Conservation (phyloP, 2,113 vertebrate species). For the Paramormyrops kingsleyae region DNA sequence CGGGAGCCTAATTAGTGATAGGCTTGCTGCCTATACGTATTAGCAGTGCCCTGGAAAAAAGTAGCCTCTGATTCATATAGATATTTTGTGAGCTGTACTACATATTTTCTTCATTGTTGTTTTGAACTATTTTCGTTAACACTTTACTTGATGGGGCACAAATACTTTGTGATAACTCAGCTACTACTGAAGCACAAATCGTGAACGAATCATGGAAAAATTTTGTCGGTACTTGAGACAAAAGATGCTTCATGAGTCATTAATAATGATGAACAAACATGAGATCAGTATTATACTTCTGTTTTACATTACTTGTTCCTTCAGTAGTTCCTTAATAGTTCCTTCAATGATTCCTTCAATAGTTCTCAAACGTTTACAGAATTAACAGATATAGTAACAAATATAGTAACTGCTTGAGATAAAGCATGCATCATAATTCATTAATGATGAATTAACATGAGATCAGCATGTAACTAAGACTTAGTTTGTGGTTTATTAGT, state of each 20-base stretch:
- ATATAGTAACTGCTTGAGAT: neutral
- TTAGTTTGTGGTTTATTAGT: neutral
- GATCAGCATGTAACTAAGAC: neutral
- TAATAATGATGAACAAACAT: neutral
- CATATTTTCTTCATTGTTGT: neutral
- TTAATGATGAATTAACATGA: neutral
- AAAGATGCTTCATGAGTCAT: neutral
- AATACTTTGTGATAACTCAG: neutral
- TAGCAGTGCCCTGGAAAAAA: conserved; percentile 37
- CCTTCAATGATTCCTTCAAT: neutral
- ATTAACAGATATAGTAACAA: neutral
- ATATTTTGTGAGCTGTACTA: neutral
- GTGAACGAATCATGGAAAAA: neutral
- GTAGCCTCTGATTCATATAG: conserved; percentile 1
- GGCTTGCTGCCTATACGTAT: conserved; percentile 46
- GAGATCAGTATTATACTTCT: neutral
- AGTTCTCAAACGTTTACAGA: neutral
- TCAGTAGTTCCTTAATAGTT: neutral
- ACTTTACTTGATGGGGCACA: neutral
- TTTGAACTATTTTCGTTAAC: neutral
- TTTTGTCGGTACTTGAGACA: neutral
- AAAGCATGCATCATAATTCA: neutral
- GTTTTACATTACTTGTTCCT: neutral
- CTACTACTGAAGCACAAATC: neutral
- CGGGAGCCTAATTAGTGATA: conserved; percentile 48